These are phyloP conservation scores for Linepithema humile DNA, from an alignment of 1,140 invertebrate genomes.

Conservation along the genomic window DNA sequence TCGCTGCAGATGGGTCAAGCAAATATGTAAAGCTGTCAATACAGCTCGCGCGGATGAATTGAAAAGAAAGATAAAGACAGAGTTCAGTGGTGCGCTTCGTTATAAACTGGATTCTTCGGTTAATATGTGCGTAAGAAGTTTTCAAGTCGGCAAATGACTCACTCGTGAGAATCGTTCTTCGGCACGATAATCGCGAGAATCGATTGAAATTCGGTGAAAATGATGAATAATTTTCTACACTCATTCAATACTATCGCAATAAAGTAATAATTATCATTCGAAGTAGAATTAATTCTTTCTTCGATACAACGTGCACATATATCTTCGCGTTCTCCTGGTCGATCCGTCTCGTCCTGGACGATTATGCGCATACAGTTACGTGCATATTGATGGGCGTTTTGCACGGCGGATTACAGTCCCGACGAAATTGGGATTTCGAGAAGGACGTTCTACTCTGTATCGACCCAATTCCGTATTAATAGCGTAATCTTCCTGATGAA, in stretches of 20 bases:
- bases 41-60: no score
- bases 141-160: background rate
- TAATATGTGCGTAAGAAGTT: background rate
- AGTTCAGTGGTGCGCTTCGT: no score
- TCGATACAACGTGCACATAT: background rate
- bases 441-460: constrained; percentile 11
- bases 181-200: background rate
- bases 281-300: background rate
- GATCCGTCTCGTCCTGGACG: background rate
- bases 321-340: background rate
- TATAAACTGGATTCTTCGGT: no score
- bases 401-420: constrained; percentile 1
- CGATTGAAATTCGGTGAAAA: no score
- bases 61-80: no score
- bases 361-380: constrained; percentile 23
- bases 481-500: constrained; percentile 27
- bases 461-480: constrained; percentile 18
- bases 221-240: background rate
- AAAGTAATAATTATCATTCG: background rate
- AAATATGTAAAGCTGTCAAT: background rate
- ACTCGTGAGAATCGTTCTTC: background rate
- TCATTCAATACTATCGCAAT: background rate
- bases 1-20: background rate
- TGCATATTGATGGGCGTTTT: constrained; percentile 38
- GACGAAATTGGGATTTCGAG: constrained; percentile 28